Base-by-base conservation (phyloP, 1,140 invertebrate species). In the Diorhabda carinulata region DNA sequence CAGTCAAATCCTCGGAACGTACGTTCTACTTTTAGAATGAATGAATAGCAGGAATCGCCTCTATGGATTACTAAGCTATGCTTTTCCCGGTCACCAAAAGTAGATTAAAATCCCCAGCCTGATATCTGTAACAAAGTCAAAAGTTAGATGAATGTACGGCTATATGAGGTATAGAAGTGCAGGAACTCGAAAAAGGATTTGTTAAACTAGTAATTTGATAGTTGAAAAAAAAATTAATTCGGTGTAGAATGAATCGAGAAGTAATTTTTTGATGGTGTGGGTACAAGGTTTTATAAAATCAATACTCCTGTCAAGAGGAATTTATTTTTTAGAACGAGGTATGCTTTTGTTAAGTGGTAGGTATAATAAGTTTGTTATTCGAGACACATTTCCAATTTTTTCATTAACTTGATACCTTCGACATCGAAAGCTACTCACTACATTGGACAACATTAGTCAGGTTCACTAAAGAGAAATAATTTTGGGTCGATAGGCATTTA, bases 31-130 rank as follows among this genome's bases (percentile, higher is more conserved):
- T 52, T n/a, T 52, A 52, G n/a, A 52, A 52, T 52, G 47, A 52
- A 52, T 52, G 4, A 2, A 52, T 8, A 52, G 47, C 47, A 4
- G 6, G 47, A 52, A 52, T 52, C 47, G 47, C n/a, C 4, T 43
- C 59, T 8, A 41, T 61, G 59, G 41, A 61, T 61, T 61, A 61
- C 59, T 6, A 41, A 40, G 41, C 25, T 42, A 61, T 40, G 25
- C 59, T 61, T 42, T 61, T 41, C 25, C 42, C 25, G 59, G 25
- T 61, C 59, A 61, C 42, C 59, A 61, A 61, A 61, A 61, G 59
- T 41, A 61, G 59, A 61, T 61, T 61, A 7, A 61, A 61, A 61
- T 42, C 42, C 25, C 47, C 2, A 52, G 47, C 47, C n/a, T n/a
- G 47, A 52, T 52, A n/a, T 52, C 47, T 52, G 47, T 52, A 6